Percentiles rank a stretch among this genome's conserved stretches.
Evolutionary conservation across 2,797 vertebrate genomes (phyloP).

Genomic region (Ctenosaura bakeri): DNA sequence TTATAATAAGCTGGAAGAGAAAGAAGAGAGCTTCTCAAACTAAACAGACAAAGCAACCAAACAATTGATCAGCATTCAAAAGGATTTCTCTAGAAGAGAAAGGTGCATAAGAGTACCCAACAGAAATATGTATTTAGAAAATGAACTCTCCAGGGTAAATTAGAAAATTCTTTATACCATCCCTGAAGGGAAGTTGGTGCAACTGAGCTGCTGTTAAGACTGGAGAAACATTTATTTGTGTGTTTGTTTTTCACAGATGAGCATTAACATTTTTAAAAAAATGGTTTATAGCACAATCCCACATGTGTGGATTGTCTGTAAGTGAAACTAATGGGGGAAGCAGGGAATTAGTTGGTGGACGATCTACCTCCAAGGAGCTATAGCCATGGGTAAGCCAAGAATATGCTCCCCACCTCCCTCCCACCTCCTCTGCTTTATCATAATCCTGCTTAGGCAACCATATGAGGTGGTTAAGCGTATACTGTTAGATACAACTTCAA

Average conservation of each 20-base stretch:
- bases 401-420: no score
- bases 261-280: not conserved
- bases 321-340: not conserved
- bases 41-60: not conserved
- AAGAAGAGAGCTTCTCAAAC: not conserved
- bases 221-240: not conserved
- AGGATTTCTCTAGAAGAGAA: not conserved
- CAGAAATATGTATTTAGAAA: not conserved
- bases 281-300: not conserved
- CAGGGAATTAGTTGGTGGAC: not conserved
- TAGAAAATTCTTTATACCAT: conserved; percentile 11
- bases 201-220: not conserved
- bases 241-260: not conserved
- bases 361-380: not conserved
- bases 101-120: not conserved
- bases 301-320: not conserved
- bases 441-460: not conserved
- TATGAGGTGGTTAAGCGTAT: not conserved
- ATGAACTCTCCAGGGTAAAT: not conserved
- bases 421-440: not conserved
- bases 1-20: not conserved
- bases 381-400: no score
- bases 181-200: not conserved
- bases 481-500: not conserved
- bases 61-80: not conserved